phyloP scores from a whole-genome alignment of 2,888 invertebrate genomes.

The Melangyna quadrimaculata region DNA sequence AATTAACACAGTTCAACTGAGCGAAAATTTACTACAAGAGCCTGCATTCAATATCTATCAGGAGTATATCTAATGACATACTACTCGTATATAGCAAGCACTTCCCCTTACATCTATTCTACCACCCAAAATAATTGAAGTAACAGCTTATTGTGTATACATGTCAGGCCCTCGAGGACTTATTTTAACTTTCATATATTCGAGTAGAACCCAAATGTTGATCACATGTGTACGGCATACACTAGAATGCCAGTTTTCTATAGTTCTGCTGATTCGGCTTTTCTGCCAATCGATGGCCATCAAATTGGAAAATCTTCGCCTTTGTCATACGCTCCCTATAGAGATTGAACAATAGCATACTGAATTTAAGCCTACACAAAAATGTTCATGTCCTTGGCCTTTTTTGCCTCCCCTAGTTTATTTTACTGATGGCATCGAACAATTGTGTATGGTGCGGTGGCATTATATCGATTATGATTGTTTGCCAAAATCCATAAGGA shows the following conservation, averaged over 20 bases:
- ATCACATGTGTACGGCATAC: constrained; percentile 28
- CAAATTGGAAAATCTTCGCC: constrained; percentile 51
- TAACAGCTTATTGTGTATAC: constrained; percentile 45
- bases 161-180: neutral
- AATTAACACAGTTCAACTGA: constrained; percentile 50
- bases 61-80: neutral
- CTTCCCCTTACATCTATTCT: constrained; percentile 26
- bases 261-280: neutral
- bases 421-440: constrained; percentile 15
- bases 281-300: constrained; percentile 52
- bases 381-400: constrained; percentile 66
- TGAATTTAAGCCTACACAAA: constrained; percentile 42
- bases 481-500: constrained; percentile 52
- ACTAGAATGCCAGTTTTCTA: neutral
- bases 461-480: constrained; percentile 62
- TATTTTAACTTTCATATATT: constrained; percentile 27
- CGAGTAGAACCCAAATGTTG: constrained; percentile 14
- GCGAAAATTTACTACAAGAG: constrained; percentile 7
- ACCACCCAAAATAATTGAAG: constrained; percentile 40
- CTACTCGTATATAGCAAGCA: no score
- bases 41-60: neutral
- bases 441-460: constrained; percentile 10
- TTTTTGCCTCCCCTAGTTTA: constrained; percentile 34
- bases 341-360: constrained; percentile 47
- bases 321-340: constrained; percentile 25